phyloP scores from a whole-genome alignment of 2,113 vertebrate species.

The Crotalus tigris region DNA sequence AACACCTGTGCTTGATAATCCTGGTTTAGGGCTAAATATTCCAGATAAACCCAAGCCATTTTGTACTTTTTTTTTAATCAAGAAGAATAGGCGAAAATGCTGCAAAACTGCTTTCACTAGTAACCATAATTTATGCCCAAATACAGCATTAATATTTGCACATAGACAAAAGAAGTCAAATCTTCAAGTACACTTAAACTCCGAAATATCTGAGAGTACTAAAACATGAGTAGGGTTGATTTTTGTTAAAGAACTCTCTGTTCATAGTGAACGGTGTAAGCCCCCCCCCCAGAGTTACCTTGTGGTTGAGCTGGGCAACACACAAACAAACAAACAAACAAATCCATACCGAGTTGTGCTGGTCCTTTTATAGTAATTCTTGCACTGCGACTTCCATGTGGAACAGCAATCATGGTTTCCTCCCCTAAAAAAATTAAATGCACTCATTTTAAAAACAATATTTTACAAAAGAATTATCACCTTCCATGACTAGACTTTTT shows the following conservation, averaged over 20 bases:
- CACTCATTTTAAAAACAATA: conserved; percentile 50
- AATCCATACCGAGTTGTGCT: conserved; percentile 77
- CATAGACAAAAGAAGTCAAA: conserved; percentile 4
- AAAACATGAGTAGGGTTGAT: not conserved
- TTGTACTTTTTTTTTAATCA: not conserved
- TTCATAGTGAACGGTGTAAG: conserved; percentile 2
- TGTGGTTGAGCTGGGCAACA: not conserved
- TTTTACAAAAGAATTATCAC: conserved; percentile 39
- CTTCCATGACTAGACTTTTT: conserved; percentile 26
- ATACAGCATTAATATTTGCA: not conserved
- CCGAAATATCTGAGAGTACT: conserved; percentile 9
- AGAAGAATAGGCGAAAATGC: not conserved
- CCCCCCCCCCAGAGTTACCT: not conserved
- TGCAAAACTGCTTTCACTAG: not conserved
- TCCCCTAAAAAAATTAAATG: conserved; percentile 73
- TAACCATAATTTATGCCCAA: not conserved
- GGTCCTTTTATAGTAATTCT: conserved; percentile 86
- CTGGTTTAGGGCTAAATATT: not conserved
- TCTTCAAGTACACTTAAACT: not conserved
- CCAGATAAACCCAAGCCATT: not conserved
- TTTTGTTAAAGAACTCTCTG: conserved; percentile 11
- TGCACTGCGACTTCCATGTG: conserved; percentile 84
- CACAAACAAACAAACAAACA: not conserved
- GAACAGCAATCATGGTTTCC: conserved; percentile 85
- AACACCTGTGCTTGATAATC: not conserved